These are phyloP conservation scores for Dioctria linearis DNA, from an alignment of 2,888 invertebrate species.

Conservation along the genomic window DNA sequence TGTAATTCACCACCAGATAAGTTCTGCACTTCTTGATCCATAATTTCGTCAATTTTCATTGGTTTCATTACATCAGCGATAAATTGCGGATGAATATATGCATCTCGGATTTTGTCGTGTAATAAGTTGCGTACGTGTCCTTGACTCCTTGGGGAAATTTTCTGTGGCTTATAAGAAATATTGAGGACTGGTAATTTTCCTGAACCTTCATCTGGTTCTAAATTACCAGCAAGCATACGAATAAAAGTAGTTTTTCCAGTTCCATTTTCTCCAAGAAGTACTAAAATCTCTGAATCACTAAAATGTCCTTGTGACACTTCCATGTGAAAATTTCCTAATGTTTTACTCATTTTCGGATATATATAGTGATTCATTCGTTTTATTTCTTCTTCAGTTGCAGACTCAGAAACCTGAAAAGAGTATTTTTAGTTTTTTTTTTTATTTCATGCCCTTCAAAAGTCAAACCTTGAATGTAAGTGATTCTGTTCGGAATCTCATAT, in stretches of 20 bases:
- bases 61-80: conserved; percentile 99
- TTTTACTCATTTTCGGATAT: conserved; percentile 93
- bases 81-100: conserved; percentile 98
- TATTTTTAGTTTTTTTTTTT: background rate
- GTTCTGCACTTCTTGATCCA: conserved; percentile 98
- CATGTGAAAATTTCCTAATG: conserved; percentile 82
- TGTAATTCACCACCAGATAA: conserved; percentile 99
- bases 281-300: conserved; percentile 99
- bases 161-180: conserved; percentile 99
- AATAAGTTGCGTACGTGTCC: conserved; percentile 93
- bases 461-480: conserved; percentile 91
- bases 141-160: conserved; percentile 97
- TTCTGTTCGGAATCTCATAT: conserved; percentile 97
- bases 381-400: conserved; percentile 97
- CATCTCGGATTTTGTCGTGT: conserved; percentile 97
- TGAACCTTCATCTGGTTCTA: conserved; percentile 84
- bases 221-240: conserved; percentile 96
- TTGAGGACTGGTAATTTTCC: conserved; percentile 85
- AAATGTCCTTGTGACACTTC: conserved; percentile 92
- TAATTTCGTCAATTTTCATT: conserved; percentile 95
- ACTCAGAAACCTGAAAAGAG: conserved; percentile 84
- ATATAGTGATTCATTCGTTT: conserved; percentile 97
- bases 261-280: conserved; percentile 97
- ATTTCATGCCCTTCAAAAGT: background rate
- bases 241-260: conserved; percentile 99